Conservation (phyloP, 2,113 vertebrate genomes). For the Leucosticte australis region DNA sequence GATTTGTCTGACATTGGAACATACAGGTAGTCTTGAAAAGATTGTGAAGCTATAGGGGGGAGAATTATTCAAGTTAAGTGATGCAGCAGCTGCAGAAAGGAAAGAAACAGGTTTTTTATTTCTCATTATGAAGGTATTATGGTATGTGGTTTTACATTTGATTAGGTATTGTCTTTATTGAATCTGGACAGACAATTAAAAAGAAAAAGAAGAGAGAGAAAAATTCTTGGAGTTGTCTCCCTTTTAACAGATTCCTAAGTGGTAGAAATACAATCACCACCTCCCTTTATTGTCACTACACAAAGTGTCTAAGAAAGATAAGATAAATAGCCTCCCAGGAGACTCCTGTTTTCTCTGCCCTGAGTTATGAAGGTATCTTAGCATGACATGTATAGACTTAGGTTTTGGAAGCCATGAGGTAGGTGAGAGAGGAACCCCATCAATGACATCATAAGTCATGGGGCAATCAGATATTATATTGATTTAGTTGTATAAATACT, state of each 20-base stretch:
- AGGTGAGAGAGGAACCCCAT: background rate
- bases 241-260: background rate
- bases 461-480: background rate
- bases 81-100: background rate
- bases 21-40: background rate
- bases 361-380: background rate
- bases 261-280: background rate
- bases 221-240: background rate
- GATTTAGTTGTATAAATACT: slow-evolving; percentile 21
- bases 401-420: background rate
- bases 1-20: background rate
- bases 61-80: background rate
- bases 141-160: background rate
- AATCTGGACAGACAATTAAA: background rate
- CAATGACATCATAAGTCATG: background rate
- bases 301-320: background rate
- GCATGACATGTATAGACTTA: background rate
- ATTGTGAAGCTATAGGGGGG: background rate
- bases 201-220: background rate
- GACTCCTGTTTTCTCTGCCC: background rate
- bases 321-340: background rate
- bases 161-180: background rate
- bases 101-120: background rate
- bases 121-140: background rate
- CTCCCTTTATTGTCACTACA: background rate